Evolutionary conservation across 2,888 invertebrate genomes (phyloP).

Genomic region (Melinopterus prodromus): DNA sequence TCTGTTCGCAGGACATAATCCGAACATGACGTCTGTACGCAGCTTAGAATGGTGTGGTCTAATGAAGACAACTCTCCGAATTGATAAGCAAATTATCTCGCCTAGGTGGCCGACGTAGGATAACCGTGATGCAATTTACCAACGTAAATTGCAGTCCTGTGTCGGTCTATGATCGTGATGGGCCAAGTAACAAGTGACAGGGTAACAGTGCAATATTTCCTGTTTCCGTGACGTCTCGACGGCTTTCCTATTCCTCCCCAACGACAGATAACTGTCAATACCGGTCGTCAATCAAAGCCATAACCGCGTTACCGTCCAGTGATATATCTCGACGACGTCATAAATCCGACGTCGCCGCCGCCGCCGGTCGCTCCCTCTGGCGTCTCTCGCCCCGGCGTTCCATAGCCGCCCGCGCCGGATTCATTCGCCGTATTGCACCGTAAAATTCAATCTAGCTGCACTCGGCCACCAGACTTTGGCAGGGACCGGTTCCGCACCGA

Average conservation of each 20-base stretch:
- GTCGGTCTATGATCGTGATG: slow-evolving; percentile 22
- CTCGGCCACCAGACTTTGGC: slow-evolving; percentile 20
- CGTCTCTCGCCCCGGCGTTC: slow-evolving; percentile 13
- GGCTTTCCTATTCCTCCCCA: slow-evolving; percentile 49
- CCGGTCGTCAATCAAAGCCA: slow-evolving; percentile 54
- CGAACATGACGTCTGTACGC: too few relatives aligned
- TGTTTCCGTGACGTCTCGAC: slow-evolving; percentile 35
- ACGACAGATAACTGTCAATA: slow-evolving; percentile 59
- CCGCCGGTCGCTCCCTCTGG: slow-evolving; percentile 11
- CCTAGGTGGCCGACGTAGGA: background rate
- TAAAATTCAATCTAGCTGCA: slow-evolving; percentile 24
- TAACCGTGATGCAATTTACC: background rate
- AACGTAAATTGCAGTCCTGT: background rate
- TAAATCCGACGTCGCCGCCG: slow-evolving; percentile 30
- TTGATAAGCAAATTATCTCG: background rate
- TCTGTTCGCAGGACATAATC: too few relatives aligned
- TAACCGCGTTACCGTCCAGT: slow-evolving; percentile 54
- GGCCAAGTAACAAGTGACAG: slow-evolving; percentile 37
- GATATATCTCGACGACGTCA: slow-evolving; percentile 43
- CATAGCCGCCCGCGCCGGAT: slow-evolving; percentile 6
- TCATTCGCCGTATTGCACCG: slow-evolving; percentile 24
- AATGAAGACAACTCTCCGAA: background rate
- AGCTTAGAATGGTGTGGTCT: background rate
- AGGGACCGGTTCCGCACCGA: background rate
- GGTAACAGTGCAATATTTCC: slow-evolving; percentile 40